phyloP scores from a whole-genome alignment of 2,113 vertebrate genomes.

The Dunckerocampus dactyliophorus region DNA sequence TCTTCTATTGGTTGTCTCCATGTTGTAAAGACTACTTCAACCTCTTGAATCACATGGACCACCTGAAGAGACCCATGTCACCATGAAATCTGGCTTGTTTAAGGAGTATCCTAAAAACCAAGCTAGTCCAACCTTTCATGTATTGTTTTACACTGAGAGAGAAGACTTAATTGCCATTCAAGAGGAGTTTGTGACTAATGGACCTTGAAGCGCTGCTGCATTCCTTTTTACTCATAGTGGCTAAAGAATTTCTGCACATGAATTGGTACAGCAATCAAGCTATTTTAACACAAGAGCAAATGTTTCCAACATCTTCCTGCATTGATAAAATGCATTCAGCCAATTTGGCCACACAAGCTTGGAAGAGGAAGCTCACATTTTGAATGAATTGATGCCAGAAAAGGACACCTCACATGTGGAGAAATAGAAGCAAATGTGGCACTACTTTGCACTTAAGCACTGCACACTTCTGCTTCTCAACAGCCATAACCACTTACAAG shows the following conservation, averaged over 20 bases:
- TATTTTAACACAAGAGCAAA: too few relatives aligned
- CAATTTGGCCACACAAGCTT: neutral
- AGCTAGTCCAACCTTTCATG: neutral
- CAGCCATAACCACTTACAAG: neutral
- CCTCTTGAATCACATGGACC: constrained; percentile 1
- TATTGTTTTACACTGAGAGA: neutral
- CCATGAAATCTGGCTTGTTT: neutral
- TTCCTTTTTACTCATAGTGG: neutral
- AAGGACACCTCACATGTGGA: neutral
- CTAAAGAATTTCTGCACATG: neutral
- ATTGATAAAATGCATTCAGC: neutral
- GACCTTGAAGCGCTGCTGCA: neutral
- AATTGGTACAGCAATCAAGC: too few relatives aligned
- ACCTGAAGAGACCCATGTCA: neutral
- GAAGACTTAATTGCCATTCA: neutral
- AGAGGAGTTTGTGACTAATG: constrained; percentile 1
- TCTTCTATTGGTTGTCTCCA: constrained; percentile 3
- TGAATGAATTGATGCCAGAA: neutral
- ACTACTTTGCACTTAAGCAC: too few relatives aligned
- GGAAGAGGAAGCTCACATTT: constrained; percentile 1
- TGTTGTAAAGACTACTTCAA: constrained; percentile 17
- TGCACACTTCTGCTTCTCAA: neutral
- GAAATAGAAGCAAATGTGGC: constrained; percentile 10
- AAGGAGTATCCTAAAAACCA: neutral
- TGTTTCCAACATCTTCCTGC: neutral